These are phyloP conservation scores for Cyclina sinensis DNA, from an alignment of 1,140 invertebrate species.

Conservation along the genomic window DNA sequence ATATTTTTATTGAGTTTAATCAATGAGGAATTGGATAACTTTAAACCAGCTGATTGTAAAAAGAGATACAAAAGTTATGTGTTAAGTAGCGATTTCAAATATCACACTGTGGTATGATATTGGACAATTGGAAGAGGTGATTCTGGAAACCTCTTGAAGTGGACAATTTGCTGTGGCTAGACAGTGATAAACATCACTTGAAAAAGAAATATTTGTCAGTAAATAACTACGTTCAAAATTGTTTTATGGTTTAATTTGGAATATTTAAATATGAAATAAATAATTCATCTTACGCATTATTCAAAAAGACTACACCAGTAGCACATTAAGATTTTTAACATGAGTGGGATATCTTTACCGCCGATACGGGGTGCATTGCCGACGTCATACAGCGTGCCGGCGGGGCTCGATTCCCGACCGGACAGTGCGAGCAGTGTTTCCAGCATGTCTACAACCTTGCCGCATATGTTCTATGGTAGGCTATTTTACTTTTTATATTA, in stretches of 20 bases:
- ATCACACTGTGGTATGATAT: constrained; percentile 19
- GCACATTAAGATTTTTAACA: neutral
- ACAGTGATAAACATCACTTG: too few species aligned
- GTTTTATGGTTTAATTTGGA: too few species aligned
- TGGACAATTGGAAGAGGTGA: neutral
- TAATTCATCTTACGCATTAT: neutral
- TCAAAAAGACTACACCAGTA: neutral
- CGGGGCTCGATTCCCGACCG: constrained; percentile 63
- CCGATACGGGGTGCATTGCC: constrained; percentile 69
- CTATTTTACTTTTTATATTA: neutral
- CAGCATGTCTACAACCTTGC: constrained; percentile 46
- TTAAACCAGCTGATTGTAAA: constrained; percentile 24
- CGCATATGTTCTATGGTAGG: constrained; percentile 71
- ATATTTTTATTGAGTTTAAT: constrained; percentile 17
- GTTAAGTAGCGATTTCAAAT: neutral
- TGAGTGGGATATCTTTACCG: constrained; percentile 71
- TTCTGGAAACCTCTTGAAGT: neutral
- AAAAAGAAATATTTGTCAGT: too few species aligned
- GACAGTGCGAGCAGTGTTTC: constrained; percentile 65
- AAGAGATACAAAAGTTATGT: constrained; percentile 23
- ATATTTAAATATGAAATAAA: neutral
- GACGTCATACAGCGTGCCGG: constrained; percentile 49
- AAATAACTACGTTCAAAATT: neutral
- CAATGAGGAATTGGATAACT: constrained; percentile 35
- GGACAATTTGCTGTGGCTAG: neutral